Evolutionary conservation across 2,888 invertebrate species (phyloP).

Genomic region (Meiosimyza platycephala): DNA sequence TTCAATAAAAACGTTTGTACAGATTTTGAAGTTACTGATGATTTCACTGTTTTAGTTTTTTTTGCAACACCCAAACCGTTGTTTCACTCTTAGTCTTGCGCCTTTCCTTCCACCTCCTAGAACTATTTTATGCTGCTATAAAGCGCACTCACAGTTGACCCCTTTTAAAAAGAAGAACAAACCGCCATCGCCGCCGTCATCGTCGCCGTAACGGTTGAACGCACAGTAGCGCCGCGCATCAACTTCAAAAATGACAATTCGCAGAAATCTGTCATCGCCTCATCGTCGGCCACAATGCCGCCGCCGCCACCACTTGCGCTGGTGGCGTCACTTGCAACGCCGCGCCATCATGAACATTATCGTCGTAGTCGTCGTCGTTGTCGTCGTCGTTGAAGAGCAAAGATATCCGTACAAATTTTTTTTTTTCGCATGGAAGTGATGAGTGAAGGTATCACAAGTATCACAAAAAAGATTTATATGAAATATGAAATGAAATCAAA

Average conservation of each 20-base stretch:
- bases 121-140: background rate
- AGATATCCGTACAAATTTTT: background rate
- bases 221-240: constrained; percentile 36
- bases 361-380: background rate
- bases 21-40: too few relatives aligned
- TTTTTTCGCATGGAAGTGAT: background rate
- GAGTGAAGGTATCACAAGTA: background rate
- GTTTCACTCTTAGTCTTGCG: background rate
- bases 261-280: constrained; percentile 64
- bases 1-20: too few relatives aligned
- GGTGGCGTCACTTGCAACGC: constrained; percentile 27
- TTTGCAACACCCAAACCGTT: background rate
- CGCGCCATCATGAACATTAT: constrained; percentile 2
- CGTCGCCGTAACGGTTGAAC: constrained; percentile 41
- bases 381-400: background rate
- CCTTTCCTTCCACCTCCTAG: background rate
- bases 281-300: constrained; percentile 51
- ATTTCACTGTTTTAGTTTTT: too few relatives aligned
- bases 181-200: constrained; percentile 22
- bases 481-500: constrained; percentile 32
- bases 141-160: constrained; percentile 30
- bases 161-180: constrained; percentile 17
- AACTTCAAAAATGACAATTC: constrained; percentile 55
- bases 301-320: constrained; percentile 8
- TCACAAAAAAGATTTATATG: constrained; percentile 6